Percentiles rank a stretch among this genome's conserved stretches.
These are phyloP conservation scores for Amaurobius ferox DNA, from an alignment of 2,888 invertebrate species.

Conservation along the genomic window DNA sequence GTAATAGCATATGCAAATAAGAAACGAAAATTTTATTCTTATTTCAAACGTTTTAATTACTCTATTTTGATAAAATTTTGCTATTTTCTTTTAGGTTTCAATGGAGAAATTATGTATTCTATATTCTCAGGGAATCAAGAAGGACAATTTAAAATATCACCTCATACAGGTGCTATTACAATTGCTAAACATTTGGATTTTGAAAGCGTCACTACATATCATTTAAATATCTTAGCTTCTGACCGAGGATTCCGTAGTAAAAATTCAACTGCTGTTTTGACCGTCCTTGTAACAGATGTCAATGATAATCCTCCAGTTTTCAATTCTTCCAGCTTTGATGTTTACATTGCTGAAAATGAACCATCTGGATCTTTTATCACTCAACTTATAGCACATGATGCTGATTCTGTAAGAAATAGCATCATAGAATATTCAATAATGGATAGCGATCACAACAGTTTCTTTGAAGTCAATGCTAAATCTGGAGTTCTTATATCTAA, in stretches of 20 bases:
- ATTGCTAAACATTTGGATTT: conserved; percentile 90
- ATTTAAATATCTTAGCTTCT: conserved; percentile 89
- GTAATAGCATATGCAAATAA: too few relatives aligned
- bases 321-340: conserved; percentile 86
- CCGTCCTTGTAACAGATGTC: conserved; percentile 91
- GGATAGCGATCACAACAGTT: conserved; percentile 84
- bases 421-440: conserved; percentile 89
- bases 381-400: conserved; percentile 87
- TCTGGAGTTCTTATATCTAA: conserved; percentile 87
- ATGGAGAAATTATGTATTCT: conserved; percentile 90
- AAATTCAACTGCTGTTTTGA: conserved; percentile 87
- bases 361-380: conserved; percentile 86
- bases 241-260: conserved; percentile 90
- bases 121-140: conserved; percentile 90
- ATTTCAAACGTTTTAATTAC: too few relatives aligned
- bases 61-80: too few relatives aligned
- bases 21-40: too few relatives aligned
- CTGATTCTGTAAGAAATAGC: conserved; percentile 91
- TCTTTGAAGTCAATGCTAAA: conserved; percentile 86
- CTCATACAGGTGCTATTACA: conserved; percentile 86
- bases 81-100: conserved; percentile 83
- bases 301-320: conserved; percentile 95
- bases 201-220: conserved; percentile 89
- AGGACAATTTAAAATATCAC: conserved; percentile 87
- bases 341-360: conserved; percentile 89